These are phyloP conservation scores for Sula dactylatra DNA, from an alignment of 2,113 vertebrate genomes.

Conservation along the genomic window DNA sequence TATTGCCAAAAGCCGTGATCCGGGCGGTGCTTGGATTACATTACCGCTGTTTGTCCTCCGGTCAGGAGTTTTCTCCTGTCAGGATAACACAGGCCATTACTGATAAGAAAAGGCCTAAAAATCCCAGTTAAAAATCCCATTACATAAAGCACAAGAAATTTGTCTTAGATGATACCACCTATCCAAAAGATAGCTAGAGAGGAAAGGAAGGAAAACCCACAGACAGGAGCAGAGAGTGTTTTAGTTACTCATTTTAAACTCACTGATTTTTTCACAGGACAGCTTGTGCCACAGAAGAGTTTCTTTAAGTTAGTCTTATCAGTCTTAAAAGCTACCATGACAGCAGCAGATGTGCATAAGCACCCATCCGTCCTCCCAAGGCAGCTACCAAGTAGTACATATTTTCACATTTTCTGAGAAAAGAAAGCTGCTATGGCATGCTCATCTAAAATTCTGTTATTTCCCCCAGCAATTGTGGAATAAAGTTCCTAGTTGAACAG, in stretches of 20 bases:
- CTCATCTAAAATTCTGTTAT: background rate
- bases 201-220: background rate
- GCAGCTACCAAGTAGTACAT: background rate
- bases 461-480: background rate
- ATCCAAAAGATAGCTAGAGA: background rate
- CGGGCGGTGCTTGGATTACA: background rate
- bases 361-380: background rate
- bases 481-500: background rate
- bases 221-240: background rate
- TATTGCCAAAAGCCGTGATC: background rate
- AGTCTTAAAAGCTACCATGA: background rate
- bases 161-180: background rate
- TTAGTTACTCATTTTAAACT: background rate
- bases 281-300: background rate
- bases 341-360: background rate
- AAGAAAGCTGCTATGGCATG: background rate
- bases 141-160: background rate
- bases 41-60: fast-evolving
- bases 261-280: background rate
- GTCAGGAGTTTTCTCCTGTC: background rate
- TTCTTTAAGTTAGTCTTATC: background rate
- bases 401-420: background rate
- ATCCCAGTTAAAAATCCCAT: background rate
- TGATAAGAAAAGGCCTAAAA: background rate
- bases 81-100: background rate